Evolutionary conservation across 2,888 invertebrate species (phyloP).

Genomic region (Scaptomyza flava): DNA sequence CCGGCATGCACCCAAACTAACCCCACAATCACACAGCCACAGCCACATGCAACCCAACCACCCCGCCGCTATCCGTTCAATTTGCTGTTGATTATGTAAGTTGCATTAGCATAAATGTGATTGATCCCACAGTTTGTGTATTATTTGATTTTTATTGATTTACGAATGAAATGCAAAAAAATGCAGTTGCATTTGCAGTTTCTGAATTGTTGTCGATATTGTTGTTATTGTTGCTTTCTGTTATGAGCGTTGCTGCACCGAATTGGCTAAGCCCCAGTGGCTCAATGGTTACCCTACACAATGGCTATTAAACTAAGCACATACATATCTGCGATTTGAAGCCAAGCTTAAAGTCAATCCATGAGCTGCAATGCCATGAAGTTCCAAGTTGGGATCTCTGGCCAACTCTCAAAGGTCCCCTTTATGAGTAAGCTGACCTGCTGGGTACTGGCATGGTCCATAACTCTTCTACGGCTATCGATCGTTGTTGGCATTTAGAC

Average conservation of each 20-base stretch:
- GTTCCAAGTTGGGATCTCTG: neutral
- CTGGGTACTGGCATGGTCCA: slow-evolving; percentile 54
- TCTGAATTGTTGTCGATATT: slow-evolving; percentile 7
- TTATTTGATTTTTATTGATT: slow-evolving; percentile 78
- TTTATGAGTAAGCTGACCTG: slow-evolving; percentile 16
- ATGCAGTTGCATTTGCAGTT: slow-evolving; percentile 65
- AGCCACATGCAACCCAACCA: neutral
- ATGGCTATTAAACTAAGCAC: slow-evolving; percentile 15
- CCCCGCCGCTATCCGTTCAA: slow-evolving; percentile 1
- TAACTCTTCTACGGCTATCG: slow-evolving; percentile 46
- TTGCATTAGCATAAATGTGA: slow-evolving; percentile 77
- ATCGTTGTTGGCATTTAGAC: slow-evolving; percentile 35
- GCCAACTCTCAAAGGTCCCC: neutral
- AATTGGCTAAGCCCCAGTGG: slow-evolving; percentile 60
- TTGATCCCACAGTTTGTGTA: slow-evolving; percentile 71
- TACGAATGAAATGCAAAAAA: slow-evolving; percentile 77
- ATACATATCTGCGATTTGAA: neutral
- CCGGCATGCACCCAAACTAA: slow-evolving; percentile 15
- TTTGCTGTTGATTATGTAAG: slow-evolving; percentile 67
- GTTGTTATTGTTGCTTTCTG: slow-evolving; percentile 41
- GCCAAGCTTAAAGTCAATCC: slow-evolving; percentile 1
- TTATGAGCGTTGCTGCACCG: slow-evolving; percentile 71
- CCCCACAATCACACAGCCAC: slow-evolving; percentile 1
- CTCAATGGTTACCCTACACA: slow-evolving; percentile 64
- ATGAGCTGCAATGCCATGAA: neutral